phyloP scores from a whole-genome alignment of 2,797 vertebrate species.

The Melanotaenia nigrans region DNA sequence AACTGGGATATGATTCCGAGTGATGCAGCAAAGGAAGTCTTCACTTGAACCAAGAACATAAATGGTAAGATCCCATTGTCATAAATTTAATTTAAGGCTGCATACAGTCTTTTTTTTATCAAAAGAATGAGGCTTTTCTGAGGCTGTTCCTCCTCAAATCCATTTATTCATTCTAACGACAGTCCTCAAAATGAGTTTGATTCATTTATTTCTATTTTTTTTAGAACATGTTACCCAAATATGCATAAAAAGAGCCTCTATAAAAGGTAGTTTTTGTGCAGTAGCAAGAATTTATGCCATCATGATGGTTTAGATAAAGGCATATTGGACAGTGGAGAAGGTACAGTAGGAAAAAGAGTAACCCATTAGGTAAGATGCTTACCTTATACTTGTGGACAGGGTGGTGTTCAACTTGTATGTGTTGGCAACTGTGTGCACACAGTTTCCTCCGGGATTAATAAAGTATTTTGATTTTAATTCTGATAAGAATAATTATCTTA shows the following conservation, averaged over 20 bases:
- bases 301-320: not conserved
- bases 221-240: not conserved
- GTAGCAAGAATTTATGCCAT: not conserved
- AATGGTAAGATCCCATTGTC: constrained; percentile 65
- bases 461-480: too few relatives aligned
- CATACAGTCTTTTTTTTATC: not conserved
- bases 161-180: too few relatives aligned
- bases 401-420: not conserved
- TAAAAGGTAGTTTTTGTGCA: not conserved
- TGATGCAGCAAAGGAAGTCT: constrained; percentile 63
- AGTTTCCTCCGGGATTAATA: too few relatives aligned
- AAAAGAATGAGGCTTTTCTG: not conserved
- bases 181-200: not conserved
- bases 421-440: not conserved
- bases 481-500: not conserved
- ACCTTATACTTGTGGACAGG: not conserved
- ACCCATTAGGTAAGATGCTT: not conserved
- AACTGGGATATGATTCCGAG: constrained; percentile 67
- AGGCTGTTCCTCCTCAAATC: not conserved
- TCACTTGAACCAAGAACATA: constrained; percentile 64
- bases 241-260: not conserved
- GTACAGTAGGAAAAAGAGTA: not conserved
- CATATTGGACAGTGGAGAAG: not conserved
- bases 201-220: not conserved
- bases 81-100: not conserved